A percentile compares a stretch with the other conserved stretches of the same genome.
phyloP scores from a whole-genome alignment of 2,888 invertebrate species.

The Trissoscelio sp. region DNA sequence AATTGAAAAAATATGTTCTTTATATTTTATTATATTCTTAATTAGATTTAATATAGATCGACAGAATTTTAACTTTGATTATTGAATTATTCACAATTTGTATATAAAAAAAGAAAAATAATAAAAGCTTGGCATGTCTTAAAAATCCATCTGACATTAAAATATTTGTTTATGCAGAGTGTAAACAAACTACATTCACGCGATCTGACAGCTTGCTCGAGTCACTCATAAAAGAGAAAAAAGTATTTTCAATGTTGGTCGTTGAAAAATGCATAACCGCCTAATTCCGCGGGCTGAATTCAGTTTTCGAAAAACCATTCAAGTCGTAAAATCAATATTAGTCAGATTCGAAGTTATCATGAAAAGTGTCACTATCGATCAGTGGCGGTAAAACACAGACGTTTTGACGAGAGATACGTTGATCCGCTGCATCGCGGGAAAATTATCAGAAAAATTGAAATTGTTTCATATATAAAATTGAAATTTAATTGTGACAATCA shows the following conservation, averaged over 20 bases:
- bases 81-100: no score
- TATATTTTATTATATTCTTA: no score
- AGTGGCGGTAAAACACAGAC: conserved; percentile 25
- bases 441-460: conserved; percentile 8
- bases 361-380: conserved; percentile 48
- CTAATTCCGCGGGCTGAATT: conserved; percentile 36
- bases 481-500: conserved; percentile 14
- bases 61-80: no score
- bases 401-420: conserved; percentile 31
- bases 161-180: conserved; percentile 18
- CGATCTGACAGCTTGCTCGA: conserved; percentile 1
- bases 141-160: conserved; percentile 14
- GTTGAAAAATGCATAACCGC: conserved; percentile 37
- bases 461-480: conserved; percentile 18
- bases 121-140: no score
- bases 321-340: conserved; percentile 43
- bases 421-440: background rate
- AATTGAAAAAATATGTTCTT: no score
- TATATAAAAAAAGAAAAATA: no score
- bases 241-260: conserved; percentile 16
- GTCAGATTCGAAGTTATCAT: conserved; percentile 40
- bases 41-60: no score
- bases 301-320: conserved; percentile 27
- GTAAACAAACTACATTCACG: conserved; percentile 20
- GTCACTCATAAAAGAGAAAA: conserved; percentile 15